Evolutionary conservation across 1,140 invertebrate genomes (phyloP).

Genomic region (Hermetia illucens): DNA sequence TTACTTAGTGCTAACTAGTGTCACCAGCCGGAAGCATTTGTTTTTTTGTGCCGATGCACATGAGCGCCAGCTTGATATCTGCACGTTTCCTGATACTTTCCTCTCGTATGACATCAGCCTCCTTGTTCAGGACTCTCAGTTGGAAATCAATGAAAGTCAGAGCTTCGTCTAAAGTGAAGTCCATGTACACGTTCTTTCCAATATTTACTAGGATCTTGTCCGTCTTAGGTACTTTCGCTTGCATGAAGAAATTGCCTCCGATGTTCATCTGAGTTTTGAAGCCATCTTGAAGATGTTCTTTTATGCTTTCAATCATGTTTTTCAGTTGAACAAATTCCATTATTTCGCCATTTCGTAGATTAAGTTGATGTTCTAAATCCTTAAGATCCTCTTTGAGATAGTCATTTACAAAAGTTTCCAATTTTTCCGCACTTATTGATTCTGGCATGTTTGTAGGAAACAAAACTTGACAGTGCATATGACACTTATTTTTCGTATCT

Average conservation of each 20-base stretch:
- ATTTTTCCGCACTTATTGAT: too few species aligned
- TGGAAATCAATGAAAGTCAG: conserved; percentile 53
- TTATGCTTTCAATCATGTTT: conserved; percentile 42
- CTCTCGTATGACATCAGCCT: conserved; percentile 43
- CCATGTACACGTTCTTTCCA: conserved; percentile 59
- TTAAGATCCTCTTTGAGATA: conserved; percentile 48
- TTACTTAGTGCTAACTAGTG: too few species aligned
- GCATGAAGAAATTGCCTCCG: conserved; percentile 60
- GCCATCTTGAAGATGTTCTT: conserved; percentile 35
- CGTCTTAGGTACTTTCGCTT: conserved; percentile 52
- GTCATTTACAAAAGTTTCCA: conserved; percentile 49
- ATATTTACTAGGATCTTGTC: conserved; percentile 55
- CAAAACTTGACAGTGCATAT: too few species aligned
- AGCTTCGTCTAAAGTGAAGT: conserved; percentile 57
- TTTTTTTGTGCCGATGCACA: conserved; percentile 46
- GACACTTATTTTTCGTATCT: too few species aligned
- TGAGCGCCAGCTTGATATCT: conserved; percentile 63
- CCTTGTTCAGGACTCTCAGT: conserved; percentile 45
- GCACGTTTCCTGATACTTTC: conserved; percentile 56
- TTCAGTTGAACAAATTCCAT: conserved; percentile 61
- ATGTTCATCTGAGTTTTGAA: conserved; percentile 68
- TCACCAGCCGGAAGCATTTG: conserved; percentile 11
- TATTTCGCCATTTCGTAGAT: conserved; percentile 48
- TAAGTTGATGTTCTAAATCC: conserved; percentile 40
- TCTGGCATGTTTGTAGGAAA: too few species aligned